Evolutionary conservation across 1,140 invertebrate species (phyloP).

Genomic region (Camponotus floridanus): DNA sequence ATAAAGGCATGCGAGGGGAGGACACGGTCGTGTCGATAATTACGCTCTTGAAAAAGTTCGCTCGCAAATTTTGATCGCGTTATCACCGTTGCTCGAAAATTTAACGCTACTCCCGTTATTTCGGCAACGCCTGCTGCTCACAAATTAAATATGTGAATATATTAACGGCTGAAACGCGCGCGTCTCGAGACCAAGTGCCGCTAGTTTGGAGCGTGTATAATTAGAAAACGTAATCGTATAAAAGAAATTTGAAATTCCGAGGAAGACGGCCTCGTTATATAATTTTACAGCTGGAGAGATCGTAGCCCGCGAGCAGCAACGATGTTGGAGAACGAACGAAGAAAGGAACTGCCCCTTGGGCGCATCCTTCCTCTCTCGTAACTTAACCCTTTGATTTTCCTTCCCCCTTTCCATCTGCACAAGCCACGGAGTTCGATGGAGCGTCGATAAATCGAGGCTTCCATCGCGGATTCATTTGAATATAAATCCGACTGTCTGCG

Average conservation of each 20-base stretch:
- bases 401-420: conserved; percentile 19
- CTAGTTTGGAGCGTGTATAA: conserved; percentile 30
- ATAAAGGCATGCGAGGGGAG: conserved; percentile 76
- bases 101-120: not conserved
- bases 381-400: conserved; percentile 69
- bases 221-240: conserved; percentile 16
- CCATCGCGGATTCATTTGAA: conserved; percentile 75
- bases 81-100: not conserved
- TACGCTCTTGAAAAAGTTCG: conserved; percentile 64
- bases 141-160: conserved; percentile 1
- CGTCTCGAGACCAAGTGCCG: not conserved
- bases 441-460: conserved; percentile 68
- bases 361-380: conserved; percentile 52
- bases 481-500: conserved; percentile 73
- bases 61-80: conserved; percentile 6
- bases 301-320: conserved; percentile 36
- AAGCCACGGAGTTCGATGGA: conserved; percentile 47
- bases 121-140: not conserved
- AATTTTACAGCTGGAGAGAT: conserved; percentile 20
- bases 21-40: conserved; percentile 70
- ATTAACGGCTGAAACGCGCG: not conserved
- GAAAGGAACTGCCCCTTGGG: conserved; percentile 27
- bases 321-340: conserved; percentile 10
- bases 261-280: not conserved
- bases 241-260: conserved; percentile 10